Evolutionary conservation across 2,113 vertebrate species (phyloP).

Genomic region (Rafetus swinhoei): DNA sequence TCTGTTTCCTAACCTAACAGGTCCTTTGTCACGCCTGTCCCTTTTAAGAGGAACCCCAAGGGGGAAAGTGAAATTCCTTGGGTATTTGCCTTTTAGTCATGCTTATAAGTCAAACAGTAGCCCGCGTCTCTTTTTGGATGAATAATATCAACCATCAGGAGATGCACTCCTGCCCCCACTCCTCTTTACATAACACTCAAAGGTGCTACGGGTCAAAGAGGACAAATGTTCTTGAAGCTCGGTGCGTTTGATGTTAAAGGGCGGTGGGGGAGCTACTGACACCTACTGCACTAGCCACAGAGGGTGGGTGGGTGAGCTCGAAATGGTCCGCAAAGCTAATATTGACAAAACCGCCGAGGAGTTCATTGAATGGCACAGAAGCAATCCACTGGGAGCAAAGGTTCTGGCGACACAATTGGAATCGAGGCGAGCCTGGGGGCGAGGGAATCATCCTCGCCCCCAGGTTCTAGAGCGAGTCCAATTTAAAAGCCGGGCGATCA

Average conservation of each 20-base stretch:
- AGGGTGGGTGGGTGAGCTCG: background rate
- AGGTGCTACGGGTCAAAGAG: background rate
- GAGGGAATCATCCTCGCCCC: background rate
- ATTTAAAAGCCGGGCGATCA: background rate
- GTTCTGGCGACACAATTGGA: background rate
- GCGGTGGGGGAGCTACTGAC: background rate
- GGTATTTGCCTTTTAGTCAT: conserved; percentile 66
- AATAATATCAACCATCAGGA: conserved; percentile 44
- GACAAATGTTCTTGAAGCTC: background rate
- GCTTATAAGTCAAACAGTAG: conserved; percentile 57
- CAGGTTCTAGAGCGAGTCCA: background rate
- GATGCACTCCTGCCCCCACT: background rate
- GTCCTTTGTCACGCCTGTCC: conserved; percentile 56
- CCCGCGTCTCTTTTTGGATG: conserved; percentile 12
- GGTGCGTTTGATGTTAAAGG: background rate
- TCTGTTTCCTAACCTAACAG: conserved; percentile 68
- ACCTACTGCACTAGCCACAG: background rate
- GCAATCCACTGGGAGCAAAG: too few relatives aligned
- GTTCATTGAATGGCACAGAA: too few relatives aligned
- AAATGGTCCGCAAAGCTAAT: background rate
- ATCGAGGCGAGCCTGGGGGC: background rate
- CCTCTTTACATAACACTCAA: background rate
- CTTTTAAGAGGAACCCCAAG: conserved; percentile 62
- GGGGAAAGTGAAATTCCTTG: conserved; percentile 58
- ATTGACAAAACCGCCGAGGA: background rate